Conservation (phyloP, 2,113 vertebrate species). For the Gymnobelideus leadbeateri region DNA sequence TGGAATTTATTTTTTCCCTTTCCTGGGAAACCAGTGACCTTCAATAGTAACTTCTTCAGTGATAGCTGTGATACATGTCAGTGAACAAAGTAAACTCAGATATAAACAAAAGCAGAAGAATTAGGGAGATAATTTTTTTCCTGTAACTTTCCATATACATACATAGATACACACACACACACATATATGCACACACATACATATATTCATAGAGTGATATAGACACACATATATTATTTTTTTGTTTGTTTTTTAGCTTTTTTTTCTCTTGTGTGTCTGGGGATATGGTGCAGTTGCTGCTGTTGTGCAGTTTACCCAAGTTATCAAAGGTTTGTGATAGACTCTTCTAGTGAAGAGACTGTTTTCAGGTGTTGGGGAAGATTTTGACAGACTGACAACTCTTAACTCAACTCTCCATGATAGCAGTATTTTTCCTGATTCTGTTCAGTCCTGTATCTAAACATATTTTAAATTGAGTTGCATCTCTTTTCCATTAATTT, state of each 20-base stretch:
- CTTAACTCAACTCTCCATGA: not conserved
- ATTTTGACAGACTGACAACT: not conserved
- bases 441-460: not conserved
- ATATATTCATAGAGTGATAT: no score
- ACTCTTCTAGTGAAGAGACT: not conserved
- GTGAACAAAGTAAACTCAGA: not conserved
- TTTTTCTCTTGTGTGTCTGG: not conserved
- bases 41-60: not conserved
- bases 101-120: not conserved
- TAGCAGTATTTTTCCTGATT: not conserved
- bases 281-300: not conserved
- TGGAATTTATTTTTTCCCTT: not conserved
- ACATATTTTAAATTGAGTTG: not conserved
- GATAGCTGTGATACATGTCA: not conserved
- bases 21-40: not conserved
- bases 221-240: not conserved
- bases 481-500: not conserved
- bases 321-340: not conserved
- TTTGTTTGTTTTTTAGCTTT: not conserved
- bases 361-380: not conserved
- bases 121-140: not conserved
- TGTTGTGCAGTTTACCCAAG: not conserved
- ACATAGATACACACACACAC: no score
- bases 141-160: no score
- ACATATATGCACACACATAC: no score